Evolutionary conservation across 2,113 vertebrate genomes (phyloP).

Genomic region (Halcyon senegalensis): DNA sequence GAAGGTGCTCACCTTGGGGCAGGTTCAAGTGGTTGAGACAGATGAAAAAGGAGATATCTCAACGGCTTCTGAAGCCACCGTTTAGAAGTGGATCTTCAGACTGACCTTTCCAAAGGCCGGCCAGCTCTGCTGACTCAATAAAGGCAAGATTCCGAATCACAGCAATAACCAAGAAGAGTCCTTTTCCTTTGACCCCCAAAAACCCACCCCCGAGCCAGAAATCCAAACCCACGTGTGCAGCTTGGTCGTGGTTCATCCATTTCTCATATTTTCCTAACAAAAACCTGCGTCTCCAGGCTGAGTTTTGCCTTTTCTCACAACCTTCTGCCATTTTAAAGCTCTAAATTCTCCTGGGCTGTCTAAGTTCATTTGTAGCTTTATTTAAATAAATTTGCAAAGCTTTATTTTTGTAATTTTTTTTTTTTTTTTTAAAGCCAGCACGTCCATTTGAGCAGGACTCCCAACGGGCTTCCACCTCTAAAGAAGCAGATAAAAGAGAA

Average conservation of each 20-base stretch:
- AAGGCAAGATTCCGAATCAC: background rate
- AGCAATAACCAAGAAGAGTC: background rate
- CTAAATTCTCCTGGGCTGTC: background rate
- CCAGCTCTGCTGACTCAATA: background rate
- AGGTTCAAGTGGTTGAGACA: background rate
- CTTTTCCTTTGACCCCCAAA: background rate
- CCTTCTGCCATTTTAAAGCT: background rate
- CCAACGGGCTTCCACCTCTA: background rate
- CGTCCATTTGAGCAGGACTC: background rate
- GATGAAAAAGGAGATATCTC: background rate
- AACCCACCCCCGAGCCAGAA: background rate
- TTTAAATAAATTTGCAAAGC: background rate
- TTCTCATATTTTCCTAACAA: background rate
- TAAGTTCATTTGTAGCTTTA: background rate
- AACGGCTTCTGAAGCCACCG: background rate
- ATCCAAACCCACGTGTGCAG: background rate
- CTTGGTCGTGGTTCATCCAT: background rate
- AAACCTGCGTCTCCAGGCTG: background rate
- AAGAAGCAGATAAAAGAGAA: background rate
- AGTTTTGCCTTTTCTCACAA: background rate
- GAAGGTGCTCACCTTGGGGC: background rate
- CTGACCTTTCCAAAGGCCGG: background rate
- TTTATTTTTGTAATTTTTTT: no score
- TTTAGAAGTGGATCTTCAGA: constrained; percentile 23
- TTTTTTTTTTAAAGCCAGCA: background rate